phyloP scores from a whole-genome alignment of 2,797 vertebrate species.

The Chloroceryle amazona region DNA sequence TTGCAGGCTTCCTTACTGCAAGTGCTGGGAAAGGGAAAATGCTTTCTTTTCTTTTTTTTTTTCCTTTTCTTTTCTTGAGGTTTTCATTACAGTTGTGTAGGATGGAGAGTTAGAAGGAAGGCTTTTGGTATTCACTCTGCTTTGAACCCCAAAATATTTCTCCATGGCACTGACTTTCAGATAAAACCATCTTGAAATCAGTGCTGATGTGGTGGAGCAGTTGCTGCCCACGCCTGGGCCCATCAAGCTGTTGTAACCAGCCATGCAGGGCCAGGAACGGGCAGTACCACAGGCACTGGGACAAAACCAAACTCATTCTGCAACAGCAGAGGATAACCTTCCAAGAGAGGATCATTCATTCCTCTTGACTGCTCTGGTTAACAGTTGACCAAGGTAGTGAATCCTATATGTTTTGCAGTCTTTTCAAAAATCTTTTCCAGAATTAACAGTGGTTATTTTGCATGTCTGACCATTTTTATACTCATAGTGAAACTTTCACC shows the following conservation, averaged over 20 bases:
- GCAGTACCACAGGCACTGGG: background rate
- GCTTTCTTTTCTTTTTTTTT: background rate
- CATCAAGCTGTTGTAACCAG: background rate
- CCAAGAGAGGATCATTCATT: rapidly evolving
- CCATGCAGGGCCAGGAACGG: rapidly evolving
- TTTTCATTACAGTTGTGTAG: background rate
- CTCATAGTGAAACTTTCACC: background rate
- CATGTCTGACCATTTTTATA: background rate
- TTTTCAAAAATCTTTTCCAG: background rate
- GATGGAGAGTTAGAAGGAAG: background rate
- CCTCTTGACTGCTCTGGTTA: background rate
- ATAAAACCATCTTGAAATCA: background rate
- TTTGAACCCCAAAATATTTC: background rate
- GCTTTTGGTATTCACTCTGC: background rate
- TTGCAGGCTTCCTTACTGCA: background rate
- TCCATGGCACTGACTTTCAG: background rate
- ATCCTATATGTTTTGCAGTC: background rate
- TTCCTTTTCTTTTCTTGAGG: background rate
- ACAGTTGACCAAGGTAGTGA: background rate
- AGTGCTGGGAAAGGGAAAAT: background rate
- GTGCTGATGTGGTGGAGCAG: rapidly evolving
- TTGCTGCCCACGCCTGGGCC: background rate
- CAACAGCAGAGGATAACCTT: background rate
- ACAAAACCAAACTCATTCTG: background rate
- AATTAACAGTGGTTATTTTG: background rate